Base-by-base conservation (phyloP, 2,113 vertebrate genomes). In the Spermophilus dauricus region DNA sequence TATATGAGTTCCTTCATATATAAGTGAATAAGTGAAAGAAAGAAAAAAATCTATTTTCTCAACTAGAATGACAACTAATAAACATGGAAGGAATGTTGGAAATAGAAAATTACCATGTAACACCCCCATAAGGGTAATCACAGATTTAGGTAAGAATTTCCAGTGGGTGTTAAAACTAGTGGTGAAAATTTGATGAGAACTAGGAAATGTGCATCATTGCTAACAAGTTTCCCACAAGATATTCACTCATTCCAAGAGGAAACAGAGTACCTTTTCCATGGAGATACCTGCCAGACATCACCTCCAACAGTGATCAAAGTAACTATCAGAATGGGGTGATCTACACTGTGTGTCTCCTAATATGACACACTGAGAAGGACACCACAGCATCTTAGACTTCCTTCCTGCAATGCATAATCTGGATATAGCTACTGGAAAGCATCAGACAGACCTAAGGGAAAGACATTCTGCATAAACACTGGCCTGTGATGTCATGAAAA, bases 261-360 rank as follows among this genome's bases (percentile, higher is more conserved):
- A 26, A 56, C 37, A 26, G 4, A n/a, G n/a, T 53, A 45, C 42
- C 24, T 17, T 84, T 51, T 70, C 30, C 37, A 22, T 12, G 48
- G n/a, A 34, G 45, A 63, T 1, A 70, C 0, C 4, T 58, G 2
- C 2, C 37, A 72, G 65, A 80, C 10, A 37, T 42, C 11, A 61
- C 6, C 32, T 5, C 42, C 28, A 26, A 22, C 7, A 45, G 4
- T 2, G 2, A 24, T 30, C 34, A 78, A 48, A 72, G 16, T 17
- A 69, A 13, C 30, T 34, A 9, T 18, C 28, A 3, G 83, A 17
- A 14, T 2, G 16, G 37, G 51, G 22, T 3, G 16, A 28, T 6
- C 14, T 12, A 61, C 4, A 18, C 10, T 5, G 14, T 0, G 3
- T 37, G 1, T 4, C 4, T 42, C 20, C 0, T 17, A 0, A 16